Evolutionary conservation across 2,797 vertebrate genomes (phyloP).

Genomic region (Chromobotia macracanthus): DNA sequence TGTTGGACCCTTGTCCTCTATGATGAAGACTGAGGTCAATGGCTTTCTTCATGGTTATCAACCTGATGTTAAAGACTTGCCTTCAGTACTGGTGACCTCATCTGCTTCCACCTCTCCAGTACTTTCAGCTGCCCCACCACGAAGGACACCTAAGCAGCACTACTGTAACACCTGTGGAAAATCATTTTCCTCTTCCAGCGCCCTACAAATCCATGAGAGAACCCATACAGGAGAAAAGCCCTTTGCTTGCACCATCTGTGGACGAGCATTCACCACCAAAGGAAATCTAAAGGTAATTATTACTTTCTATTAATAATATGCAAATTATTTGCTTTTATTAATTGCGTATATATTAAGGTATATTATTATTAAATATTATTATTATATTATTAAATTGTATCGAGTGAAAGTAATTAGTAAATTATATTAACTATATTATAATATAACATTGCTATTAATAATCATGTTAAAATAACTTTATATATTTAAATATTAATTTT

Average conservation of each 20-base stretch:
- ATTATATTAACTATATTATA: too few relatives aligned
- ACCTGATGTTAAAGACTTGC: constrained; percentile 81
- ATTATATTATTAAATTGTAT: too few relatives aligned
- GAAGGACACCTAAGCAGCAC: constrained; percentile 97
- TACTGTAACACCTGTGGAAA: constrained; percentile 97
- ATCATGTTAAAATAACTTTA: too few relatives aligned
- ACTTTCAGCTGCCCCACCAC: constrained; percentile 86
- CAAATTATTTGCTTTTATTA: too few relatives aligned
- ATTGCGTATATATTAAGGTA: too few relatives aligned
- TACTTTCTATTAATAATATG: constrained; percentile 2
- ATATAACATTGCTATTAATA: too few relatives aligned
- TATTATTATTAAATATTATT: too few relatives aligned
- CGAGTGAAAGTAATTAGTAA: too few relatives aligned
- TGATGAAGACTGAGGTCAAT: constrained; percentile 94
- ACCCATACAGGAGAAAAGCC: constrained; percentile 99
- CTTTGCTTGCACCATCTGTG: constrained; percentile 98
- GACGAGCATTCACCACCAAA: constrained; percentile 99
- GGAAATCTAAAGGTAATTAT: constrained; percentile 98
- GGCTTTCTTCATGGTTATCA: constrained; percentile 89
- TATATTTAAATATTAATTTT: too few relatives aligned
- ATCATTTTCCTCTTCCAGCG: constrained; percentile 97
- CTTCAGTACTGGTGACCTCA: constrained; percentile 73
- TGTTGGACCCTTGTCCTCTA: constrained; percentile 80
- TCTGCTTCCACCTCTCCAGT: constrained; percentile 92
- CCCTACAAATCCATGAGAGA: constrained; percentile 98